A percentile compares a stretch with the other conserved stretches of the same genome.
Conservation (phyloP, 2,113 vertebrate species). For the Tinamus guttatus region DNA sequence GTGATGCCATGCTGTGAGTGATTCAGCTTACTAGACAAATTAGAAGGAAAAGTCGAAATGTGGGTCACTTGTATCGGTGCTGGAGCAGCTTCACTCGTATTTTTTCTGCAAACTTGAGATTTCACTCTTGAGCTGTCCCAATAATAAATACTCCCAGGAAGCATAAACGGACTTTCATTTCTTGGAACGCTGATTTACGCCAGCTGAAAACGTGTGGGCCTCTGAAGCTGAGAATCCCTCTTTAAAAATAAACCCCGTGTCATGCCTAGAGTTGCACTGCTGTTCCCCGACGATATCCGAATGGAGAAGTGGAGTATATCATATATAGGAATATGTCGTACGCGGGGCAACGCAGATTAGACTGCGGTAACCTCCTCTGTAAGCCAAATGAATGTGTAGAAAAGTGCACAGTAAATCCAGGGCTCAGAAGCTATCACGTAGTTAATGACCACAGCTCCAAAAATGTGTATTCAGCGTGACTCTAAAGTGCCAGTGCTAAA, state of each 20-base stretch:
- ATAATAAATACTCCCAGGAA: neutral
- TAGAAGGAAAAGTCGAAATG: constrained; percentile 20
- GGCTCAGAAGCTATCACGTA: neutral
- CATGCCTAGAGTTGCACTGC: neutral
- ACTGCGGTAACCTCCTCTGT: neutral
- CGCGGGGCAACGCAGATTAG: neutral
- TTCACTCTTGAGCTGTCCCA: neutral
- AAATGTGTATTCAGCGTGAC: constrained; percentile 7
- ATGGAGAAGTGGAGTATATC: too few species aligned
- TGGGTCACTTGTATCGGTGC: neutral
- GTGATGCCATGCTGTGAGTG: neutral
- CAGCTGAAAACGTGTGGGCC: neutral
- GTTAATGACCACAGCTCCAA: constrained; percentile 13
- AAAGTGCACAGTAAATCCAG: neutral
- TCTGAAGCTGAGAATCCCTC: neutral
- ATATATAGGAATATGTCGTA: accelerated
- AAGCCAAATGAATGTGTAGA: neutral
- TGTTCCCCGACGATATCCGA: neutral
- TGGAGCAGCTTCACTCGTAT: neutral
- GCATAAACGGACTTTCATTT: neutral
- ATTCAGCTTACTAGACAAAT: constrained; percentile 39
- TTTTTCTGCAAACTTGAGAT: neutral
- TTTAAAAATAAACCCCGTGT: neutral
- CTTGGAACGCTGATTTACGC: neutral
- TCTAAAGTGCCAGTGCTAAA: neutral